Conservation (phyloP, 2,797 vertebrate species). For the Ispidina lecontei region DNA sequence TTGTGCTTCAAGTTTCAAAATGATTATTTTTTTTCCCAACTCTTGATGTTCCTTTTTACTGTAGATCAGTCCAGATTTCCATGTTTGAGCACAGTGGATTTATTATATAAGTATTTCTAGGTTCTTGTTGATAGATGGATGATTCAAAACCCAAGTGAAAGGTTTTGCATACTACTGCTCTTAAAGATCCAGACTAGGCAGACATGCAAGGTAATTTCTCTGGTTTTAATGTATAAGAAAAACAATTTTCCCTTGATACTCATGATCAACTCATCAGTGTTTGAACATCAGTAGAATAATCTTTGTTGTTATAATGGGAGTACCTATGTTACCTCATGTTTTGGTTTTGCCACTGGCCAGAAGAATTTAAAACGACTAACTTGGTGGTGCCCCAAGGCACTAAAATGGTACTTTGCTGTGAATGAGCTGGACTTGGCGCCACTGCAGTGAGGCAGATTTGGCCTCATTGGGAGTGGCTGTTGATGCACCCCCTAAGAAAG, state of each 20-base stretch:
- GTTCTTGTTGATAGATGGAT: background rate
- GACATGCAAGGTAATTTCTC: background rate
- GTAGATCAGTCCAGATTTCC: background rate
- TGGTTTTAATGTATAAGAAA: background rate
- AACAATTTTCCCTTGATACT: background rate
- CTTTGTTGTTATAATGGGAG: background rate
- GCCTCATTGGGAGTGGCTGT: constrained; percentile 36
- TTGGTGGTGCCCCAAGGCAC: background rate
- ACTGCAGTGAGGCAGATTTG: background rate
- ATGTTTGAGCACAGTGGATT: background rate
- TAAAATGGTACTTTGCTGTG: background rate
- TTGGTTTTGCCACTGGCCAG: background rate
- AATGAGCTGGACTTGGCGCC: background rate
- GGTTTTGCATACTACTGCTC: background rate
- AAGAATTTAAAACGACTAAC: background rate
- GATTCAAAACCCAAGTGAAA: background rate
- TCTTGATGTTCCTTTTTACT: background rate
- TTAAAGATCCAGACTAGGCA: background rate
- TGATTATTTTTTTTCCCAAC: background rate
- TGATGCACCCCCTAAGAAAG: constrained; percentile 31
- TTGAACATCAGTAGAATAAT: background rate
- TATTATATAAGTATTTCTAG: background rate
- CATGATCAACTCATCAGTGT: background rate
- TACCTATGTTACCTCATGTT: background rate
- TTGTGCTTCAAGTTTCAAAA: background rate